These are phyloP conservation scores for Triplophysa dalaica DNA, from an alignment of 2,113 vertebrate species.

Conservation along the genomic window DNA sequence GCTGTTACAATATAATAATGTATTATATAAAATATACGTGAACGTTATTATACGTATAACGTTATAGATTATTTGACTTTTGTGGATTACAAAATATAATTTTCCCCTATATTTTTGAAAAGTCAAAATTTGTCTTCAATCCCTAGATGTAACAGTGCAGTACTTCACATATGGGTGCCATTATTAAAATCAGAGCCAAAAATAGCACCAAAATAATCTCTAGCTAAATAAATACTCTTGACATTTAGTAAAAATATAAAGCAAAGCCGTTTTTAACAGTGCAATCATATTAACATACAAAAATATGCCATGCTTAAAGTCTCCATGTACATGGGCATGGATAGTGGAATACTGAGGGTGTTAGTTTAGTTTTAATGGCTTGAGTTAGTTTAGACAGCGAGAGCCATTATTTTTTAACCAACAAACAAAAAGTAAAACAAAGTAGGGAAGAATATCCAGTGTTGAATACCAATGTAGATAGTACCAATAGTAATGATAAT, in stretches of 20 bases:
- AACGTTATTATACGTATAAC: too few species aligned
- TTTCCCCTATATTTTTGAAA: neutral
- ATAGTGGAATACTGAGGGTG: conserved; percentile 1
- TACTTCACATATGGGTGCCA: neutral
- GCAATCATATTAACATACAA: conserved; percentile 69
- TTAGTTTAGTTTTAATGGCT: conserved; percentile 31
- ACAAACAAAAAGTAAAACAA: neutral
- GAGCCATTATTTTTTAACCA: neutral
- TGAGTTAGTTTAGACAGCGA: conserved; percentile 10
- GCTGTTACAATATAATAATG: neutral
- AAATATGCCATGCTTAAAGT: conserved; percentile 40
- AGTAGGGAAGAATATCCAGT: neutral
- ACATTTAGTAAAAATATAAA: conserved; percentile 72
- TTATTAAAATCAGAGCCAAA: conserved; percentile 9
- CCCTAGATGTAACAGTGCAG: conserved; percentile 9
- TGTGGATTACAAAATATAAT: neutral
- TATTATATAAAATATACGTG: neutral
- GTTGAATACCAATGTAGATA: neutral
- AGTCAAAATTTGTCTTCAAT: neutral
- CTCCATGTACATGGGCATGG: neutral
- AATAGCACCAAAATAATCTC: conserved; percentile 62
- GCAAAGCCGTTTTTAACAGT: conserved; percentile 54
- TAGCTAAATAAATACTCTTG: conserved; percentile 73
- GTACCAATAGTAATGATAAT: neutral
- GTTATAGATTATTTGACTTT: neutral